Conservation (phyloP, 2,888 invertebrate species). For the Heliconius sara region DNA sequence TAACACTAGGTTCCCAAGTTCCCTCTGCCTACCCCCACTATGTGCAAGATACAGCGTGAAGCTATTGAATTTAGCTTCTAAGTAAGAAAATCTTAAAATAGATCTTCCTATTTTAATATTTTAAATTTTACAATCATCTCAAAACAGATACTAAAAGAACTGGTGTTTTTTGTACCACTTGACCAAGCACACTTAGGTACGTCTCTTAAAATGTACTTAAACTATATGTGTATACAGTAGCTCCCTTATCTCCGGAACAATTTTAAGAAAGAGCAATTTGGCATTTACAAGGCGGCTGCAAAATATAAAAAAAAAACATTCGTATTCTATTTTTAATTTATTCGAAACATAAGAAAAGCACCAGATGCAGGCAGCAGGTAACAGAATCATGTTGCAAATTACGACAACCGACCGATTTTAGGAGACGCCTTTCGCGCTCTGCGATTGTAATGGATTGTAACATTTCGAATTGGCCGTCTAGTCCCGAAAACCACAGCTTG, state of each 20-base stretch:
- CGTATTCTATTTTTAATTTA: constrained; percentile 71
- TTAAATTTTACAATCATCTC: too few species aligned
- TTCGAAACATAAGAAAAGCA: constrained; percentile 69
- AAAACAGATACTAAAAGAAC: neutral
- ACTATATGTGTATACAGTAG: constrained; percentile 31
- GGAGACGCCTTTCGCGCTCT: constrained; percentile 32
- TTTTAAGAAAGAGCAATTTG: constrained; percentile 42
- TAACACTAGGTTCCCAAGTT: too few species aligned
- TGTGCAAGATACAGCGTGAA: too few species aligned
- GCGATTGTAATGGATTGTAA: neutral
- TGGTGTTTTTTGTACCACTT: constrained; percentile 9
- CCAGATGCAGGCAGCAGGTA: constrained; percentile 79
- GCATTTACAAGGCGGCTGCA: constrained; percentile 47
- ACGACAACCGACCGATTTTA: constrained; percentile 56
- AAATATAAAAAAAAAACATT: constrained; percentile 46
- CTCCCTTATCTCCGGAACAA: constrained; percentile 37
- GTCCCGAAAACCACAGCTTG: constrained; percentile 76
- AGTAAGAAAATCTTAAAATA: too few species aligned
- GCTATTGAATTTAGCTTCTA: too few species aligned
- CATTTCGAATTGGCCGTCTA: constrained; percentile 56
- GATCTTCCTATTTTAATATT: too few species aligned
- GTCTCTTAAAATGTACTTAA: constrained; percentile 38
- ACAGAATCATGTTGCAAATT: constrained; percentile 79
- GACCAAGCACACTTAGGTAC: neutral
- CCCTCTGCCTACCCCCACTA: too few species aligned